These are phyloP conservation scores for Thaumetopoea pityocampa DNA, from an alignment of 1,140 invertebrate species.

Conservation along the genomic window DNA sequence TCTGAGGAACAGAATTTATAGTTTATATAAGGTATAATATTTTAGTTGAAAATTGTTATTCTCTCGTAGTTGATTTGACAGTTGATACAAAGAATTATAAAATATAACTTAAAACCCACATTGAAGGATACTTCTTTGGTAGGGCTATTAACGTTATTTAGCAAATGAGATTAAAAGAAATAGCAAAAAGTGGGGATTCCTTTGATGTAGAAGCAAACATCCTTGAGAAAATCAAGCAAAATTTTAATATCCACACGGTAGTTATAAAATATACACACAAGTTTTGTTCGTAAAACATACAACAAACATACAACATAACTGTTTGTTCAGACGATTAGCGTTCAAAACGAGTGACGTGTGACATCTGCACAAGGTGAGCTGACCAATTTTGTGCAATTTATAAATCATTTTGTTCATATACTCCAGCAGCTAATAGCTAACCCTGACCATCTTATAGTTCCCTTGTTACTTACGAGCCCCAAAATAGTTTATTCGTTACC, in stretches of 20 bases:
- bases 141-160: constrained; percentile 11
- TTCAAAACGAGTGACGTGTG: constrained; percentile 43
- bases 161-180: constrained; percentile 1
- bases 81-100: not conserved
- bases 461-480: constrained; percentile 12
- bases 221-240: not conserved
- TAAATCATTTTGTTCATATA: constrained; percentile 22
- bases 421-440: constrained; percentile 3
- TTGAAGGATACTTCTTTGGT: constrained; percentile 4
- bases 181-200: constrained; percentile 13
- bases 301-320: constrained; percentile 30
- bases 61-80: too few species aligned
- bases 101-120: constrained; percentile 5
- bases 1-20: too few species aligned
- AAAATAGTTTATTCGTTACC: constrained; percentile 4
- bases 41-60: too few species aligned
- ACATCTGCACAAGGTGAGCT: constrained; percentile 39
- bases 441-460: constrained; percentile 12
- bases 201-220: constrained; percentile 9
- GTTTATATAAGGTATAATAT: too few species aligned
- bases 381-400: constrained; percentile 37
- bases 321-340: constrained; percentile 49
- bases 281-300: not conserved
- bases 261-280: not conserved
- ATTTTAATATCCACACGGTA: not conserved